Percentiles rank a stretch among this genome's conserved stretches.
Evolutionary conservation across 2,888 invertebrate species (phyloP).

Genomic region (Drepana falcataria): DNA sequence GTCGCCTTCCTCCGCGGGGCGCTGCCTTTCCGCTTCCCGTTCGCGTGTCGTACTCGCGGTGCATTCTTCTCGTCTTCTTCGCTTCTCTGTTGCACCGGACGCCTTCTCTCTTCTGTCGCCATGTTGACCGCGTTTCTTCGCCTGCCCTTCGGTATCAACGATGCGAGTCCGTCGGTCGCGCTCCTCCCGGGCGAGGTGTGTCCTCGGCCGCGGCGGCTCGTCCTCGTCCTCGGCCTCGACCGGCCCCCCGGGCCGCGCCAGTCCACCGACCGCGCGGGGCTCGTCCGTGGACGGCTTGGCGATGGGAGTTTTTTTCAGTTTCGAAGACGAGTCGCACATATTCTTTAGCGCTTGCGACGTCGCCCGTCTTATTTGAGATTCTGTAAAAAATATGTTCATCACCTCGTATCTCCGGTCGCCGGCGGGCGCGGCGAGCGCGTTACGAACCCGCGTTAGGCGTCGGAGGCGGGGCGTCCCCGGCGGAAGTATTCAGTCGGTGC

Average conservation of each 20-base stretch:
- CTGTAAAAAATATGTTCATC: slow-evolving; percentile 26
- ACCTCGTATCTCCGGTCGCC: neutral
- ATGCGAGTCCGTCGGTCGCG: too few relatives aligned
- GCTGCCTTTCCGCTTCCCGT: neutral
- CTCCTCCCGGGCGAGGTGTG: too few relatives aligned
- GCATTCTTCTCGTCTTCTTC: neutral
- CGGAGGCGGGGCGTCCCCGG: neutral
- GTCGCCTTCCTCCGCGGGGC: neutral
- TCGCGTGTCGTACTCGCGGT: too few relatives aligned
- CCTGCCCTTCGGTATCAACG: neutral
- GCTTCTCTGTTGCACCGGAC: neutral
- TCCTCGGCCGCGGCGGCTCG: too few relatives aligned
- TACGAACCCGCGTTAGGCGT: slow-evolving; percentile 17
- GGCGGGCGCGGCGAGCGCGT: too few relatives aligned
- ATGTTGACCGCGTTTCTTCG: neutral
- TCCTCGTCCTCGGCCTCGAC: too few relatives aligned
- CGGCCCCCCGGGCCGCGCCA: too few relatives aligned
- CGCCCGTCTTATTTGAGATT: slow-evolving; percentile 61
- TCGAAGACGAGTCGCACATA: slow-evolving; percentile 41
- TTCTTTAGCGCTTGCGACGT: slow-evolving; percentile 55
- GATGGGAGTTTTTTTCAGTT: slow-evolving; percentile 47
- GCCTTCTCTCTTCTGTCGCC: neutral
- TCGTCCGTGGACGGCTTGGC: too few relatives aligned
- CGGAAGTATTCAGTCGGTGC: slow-evolving; percentile 41
- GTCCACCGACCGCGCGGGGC: too few relatives aligned